Evolutionary conservation across 2,797 vertebrate species (phyloP).

Genomic region (Amblyopsis hoosieri): DNA sequence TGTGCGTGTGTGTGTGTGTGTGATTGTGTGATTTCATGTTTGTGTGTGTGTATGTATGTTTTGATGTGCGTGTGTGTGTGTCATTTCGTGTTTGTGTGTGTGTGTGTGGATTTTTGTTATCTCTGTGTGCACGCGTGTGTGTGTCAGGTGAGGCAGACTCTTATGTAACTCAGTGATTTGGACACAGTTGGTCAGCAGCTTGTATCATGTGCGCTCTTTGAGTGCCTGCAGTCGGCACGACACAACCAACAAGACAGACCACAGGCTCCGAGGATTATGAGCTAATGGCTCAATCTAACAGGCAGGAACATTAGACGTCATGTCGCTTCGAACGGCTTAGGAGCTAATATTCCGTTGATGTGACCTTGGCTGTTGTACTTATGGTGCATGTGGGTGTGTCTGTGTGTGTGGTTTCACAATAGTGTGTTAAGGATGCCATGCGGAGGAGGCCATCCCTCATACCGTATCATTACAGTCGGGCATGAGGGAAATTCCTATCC

Average conservation of each 20-base stretch:
- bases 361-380: conserved; percentile 10
- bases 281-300: neutral
- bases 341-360: no score
- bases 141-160: neutral
- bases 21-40: neutral
- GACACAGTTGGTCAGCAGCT: conserved; percentile 1
- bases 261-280: neutral
- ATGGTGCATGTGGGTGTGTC: conserved; percentile 5
- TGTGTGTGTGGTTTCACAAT: conserved; percentile 20
- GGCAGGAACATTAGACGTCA: neutral
- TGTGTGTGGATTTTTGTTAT: neutral
- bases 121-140: neutral
- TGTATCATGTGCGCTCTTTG: neutral
- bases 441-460: conserved; percentile 28
- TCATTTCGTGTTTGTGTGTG: conserved; percentile 4
- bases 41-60: conserved; percentile 3
- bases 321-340: no score
- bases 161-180: conserved; percentile 14
- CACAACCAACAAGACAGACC: neutral
- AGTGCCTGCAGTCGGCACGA: neutral
- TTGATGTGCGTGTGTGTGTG: conserved; percentile 6
- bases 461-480: conserved; percentile 54
- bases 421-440: no score
- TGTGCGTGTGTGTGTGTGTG: conserved; percentile 1
- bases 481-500: conserved; percentile 53